A percentile compares a stretch with the other conserved stretches of the same genome.
phyloP scores from a whole-genome alignment of 2,888 invertebrate species.

The Galeopsomyia nigrocyanea region DNA sequence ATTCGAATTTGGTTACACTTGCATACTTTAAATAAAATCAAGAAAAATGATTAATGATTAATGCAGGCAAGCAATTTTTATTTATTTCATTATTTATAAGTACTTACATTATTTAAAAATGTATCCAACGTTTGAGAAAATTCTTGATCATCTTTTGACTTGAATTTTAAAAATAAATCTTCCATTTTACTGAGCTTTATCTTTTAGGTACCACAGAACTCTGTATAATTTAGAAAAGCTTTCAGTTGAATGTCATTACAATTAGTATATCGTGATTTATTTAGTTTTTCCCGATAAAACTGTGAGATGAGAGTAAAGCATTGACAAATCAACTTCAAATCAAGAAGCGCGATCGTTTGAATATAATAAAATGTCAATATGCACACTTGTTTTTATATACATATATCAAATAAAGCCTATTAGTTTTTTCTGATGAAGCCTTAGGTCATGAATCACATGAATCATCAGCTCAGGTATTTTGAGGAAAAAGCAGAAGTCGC shows the following conservation, averaged over 20 bases:
- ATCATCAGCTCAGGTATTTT: too few species aligned
- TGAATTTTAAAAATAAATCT: conserved; percentile 54
- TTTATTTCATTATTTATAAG: conserved; percentile 1
- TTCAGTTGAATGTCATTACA: neutral
- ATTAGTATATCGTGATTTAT: neutral
- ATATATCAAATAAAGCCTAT: too few species aligned
- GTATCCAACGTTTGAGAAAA: conserved; percentile 58
- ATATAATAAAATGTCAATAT: too few species aligned
- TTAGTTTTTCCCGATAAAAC: too few species aligned
- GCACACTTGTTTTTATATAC: too few species aligned
- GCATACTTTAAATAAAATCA: conserved; percentile 70
- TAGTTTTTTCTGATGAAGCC: too few species aligned
- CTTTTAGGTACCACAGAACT: neutral
- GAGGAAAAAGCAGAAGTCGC: too few species aligned
- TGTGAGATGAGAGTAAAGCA: too few species aligned
- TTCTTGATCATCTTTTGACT: conserved; percentile 56
- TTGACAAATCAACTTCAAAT: too few species aligned
- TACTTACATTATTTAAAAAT: conserved; percentile 69
- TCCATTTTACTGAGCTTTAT: conserved; percentile 48
- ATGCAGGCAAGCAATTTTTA: neutral
- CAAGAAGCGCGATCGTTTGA: too few species aligned
- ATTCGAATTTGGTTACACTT: conserved; percentile 75
- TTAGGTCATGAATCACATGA: too few species aligned
- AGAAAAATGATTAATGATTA: neutral
- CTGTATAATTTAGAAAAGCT: too few species aligned